Conservation (phyloP, 1,140 invertebrate species). For the Drosophila dunni region DNA sequence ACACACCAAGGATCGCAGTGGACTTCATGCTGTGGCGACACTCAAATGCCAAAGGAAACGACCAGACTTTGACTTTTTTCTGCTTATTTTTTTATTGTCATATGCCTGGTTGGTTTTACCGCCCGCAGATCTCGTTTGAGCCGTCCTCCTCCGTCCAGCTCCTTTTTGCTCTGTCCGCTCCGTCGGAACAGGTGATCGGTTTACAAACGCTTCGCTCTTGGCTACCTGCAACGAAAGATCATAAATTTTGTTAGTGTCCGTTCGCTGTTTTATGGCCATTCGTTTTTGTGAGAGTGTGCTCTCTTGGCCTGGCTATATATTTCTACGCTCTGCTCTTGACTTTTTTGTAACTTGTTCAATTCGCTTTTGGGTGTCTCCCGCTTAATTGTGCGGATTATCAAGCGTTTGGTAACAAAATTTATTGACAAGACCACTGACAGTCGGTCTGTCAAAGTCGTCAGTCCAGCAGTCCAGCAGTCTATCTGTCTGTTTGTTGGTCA, state of each 20-base stretch:
- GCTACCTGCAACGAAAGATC: constrained; percentile 68
- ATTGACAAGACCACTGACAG: constrained; percentile 70
- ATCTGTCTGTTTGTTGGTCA: constrained; percentile 45
- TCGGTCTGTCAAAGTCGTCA: constrained; percentile 30
- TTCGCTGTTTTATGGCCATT: constrained; percentile 46
- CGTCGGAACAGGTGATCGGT: constrained; percentile 72
- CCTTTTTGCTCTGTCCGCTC: constrained; percentile 8
- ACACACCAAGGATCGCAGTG: constrained; percentile 49
- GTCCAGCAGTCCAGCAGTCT: not conserved
- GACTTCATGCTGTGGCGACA: constrained; percentile 73
- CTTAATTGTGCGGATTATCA: constrained; percentile 81
- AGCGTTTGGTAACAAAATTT: constrained; percentile 61
- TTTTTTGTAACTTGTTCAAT: constrained; percentile 46
- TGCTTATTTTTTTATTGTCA: constrained; percentile 21
- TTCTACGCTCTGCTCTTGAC: constrained; percentile 47
- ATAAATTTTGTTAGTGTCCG: constrained; percentile 79
- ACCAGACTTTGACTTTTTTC: constrained; percentile 40
- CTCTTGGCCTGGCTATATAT: constrained; percentile 61
- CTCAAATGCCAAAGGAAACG: constrained; percentile 60
- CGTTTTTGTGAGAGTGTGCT: not conserved
- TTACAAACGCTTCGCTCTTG: constrained; percentile 64
- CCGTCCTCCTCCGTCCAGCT: constrained; percentile 3
- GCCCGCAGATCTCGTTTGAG: constrained; percentile 31
- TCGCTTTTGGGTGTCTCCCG: constrained; percentile 55
- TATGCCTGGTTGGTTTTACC: constrained; percentile 29